These are phyloP conservation scores for Bagarius yarrelli DNA, from an alignment of 2,113 vertebrate genomes.

Conservation along the genomic window DNA sequence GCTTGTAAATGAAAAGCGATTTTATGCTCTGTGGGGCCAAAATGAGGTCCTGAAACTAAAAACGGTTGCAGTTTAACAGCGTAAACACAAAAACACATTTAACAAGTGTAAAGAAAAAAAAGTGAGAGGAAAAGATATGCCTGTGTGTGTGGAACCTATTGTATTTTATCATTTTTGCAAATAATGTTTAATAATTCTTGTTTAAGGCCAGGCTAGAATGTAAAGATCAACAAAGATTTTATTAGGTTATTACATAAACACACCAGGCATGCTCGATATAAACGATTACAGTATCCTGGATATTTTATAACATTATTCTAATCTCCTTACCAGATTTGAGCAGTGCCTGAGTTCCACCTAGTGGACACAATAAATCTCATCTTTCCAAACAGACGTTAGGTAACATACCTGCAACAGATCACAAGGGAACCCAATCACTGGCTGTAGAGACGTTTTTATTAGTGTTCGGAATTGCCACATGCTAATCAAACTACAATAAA, in stretches of 20 bases:
- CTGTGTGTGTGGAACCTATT: not conserved
- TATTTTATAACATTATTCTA: not conserved
- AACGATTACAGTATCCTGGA: not conserved
- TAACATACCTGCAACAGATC: not conserved
- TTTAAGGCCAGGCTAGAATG: not conserved
- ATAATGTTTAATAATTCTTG: not conserved
- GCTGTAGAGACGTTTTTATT: conserved; percentile 41
- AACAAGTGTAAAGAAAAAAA: not conserved
- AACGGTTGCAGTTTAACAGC: not conserved
- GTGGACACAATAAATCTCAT: conserved; percentile 32
- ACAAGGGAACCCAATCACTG: not conserved
- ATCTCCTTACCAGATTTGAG: not conserved
- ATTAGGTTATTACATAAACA: not conserved
- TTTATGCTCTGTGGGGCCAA: conserved; percentile 31
- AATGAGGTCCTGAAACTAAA: conserved; percentile 6
- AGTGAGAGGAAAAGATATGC: not conserved
- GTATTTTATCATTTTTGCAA: not conserved
- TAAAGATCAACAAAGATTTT: not conserved
- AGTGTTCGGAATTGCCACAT: conserved; percentile 36
- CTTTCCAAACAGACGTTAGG: not conserved
- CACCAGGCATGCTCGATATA: not conserved
- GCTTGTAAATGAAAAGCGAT: conserved; percentile 44
- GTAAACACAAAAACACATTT: not conserved
- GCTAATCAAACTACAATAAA: conserved; percentile 29
- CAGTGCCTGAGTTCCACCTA: conserved; percentile 55